A percentile compares a stretch with the other conserved stretches of the same genome.
Evolutionary conservation across 2,888 invertebrate genomes (phyloP).

Genomic region (Seladonia tumulorum): DNA sequence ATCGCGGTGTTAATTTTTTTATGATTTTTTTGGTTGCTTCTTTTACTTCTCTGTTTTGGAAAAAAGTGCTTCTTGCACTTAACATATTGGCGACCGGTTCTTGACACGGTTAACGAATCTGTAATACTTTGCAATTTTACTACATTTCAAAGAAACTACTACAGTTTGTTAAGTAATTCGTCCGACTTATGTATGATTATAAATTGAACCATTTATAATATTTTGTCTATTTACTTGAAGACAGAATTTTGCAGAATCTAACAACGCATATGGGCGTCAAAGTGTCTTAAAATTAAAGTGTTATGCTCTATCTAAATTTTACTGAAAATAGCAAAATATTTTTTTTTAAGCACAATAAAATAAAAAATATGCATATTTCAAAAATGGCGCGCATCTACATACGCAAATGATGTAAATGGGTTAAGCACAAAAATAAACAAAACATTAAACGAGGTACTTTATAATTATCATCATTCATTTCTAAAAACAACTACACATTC

Average conservation of each 20-base stretch:
- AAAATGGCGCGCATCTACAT: no score
- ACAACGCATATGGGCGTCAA: background rate
- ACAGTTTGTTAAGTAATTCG: no score
- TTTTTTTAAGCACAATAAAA: background rate
- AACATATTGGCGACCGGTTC: background rate
- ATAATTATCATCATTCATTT: background rate
- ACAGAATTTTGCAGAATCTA: background rate
- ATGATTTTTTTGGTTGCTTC: background rate
- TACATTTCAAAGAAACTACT: no score
- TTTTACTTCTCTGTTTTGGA: background rate
- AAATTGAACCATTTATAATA: background rate
- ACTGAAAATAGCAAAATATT: background rate
- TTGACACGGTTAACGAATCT: no score
- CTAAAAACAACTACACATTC: background rate
- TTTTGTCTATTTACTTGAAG: background rate
- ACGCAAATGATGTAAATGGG: background rate
- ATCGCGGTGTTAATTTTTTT: background rate
- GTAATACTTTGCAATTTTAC: no score
- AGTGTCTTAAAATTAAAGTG: background rate
- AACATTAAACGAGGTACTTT: background rate
- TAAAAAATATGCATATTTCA: no score
- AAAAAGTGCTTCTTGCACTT: background rate
- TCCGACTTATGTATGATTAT: no score
- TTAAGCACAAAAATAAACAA: background rate
- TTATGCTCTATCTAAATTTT: background rate